These are phyloP conservation scores for Malacosoma neustria DNA, from an alignment of 2,888 invertebrate species.

Conservation along the genomic window DNA sequence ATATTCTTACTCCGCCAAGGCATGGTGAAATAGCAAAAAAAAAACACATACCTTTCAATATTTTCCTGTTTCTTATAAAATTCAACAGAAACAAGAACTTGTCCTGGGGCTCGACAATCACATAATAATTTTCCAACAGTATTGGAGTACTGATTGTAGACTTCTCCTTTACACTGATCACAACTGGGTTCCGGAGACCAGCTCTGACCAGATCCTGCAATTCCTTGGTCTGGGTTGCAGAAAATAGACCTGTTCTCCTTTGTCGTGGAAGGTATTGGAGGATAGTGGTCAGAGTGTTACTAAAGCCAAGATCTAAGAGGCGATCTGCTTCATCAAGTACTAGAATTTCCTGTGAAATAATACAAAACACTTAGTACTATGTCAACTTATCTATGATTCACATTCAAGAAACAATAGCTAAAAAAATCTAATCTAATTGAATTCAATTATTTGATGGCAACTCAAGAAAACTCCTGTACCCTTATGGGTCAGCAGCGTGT, in stretches of 20 bases:
- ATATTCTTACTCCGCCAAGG: too few species aligned
- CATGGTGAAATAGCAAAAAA: too few species aligned
- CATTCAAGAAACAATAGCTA: too few species aligned
- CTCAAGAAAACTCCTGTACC: too few species aligned
- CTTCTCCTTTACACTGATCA: slow-evolving; percentile 93
- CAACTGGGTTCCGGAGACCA: slow-evolving; percentile 93
- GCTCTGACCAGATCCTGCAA: slow-evolving; percentile 93
- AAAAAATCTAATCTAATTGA: too few species aligned
- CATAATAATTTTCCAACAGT: slow-evolving; percentile 85
- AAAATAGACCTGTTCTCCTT: slow-evolving; percentile 97
- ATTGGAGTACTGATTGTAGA: slow-evolving; percentile 82
- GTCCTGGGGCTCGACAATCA: slow-evolving; percentile 83
- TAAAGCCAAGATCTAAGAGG: slow-evolving; percentile 94
- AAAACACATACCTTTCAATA: slow-evolving; percentile 33
- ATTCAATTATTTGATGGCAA: too few species aligned
- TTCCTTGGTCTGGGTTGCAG: slow-evolving; percentile 98
- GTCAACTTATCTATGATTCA: too few species aligned
- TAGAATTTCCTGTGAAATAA: slow-evolving; percentile 84
- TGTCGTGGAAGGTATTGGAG: slow-evolving; percentile 93
- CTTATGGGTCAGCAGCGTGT: too few species aligned
- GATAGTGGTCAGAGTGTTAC: slow-evolving; percentile 88
- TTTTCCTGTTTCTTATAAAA: slow-evolving; percentile 79
- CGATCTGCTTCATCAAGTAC: slow-evolving; percentile 98
- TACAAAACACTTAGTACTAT: neutral
- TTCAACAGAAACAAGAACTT: slow-evolving; percentile 87